Evolutionary conservation across 2,888 invertebrate genomes (phyloP).

Genomic region (Polydrusus tereticollis): DNA sequence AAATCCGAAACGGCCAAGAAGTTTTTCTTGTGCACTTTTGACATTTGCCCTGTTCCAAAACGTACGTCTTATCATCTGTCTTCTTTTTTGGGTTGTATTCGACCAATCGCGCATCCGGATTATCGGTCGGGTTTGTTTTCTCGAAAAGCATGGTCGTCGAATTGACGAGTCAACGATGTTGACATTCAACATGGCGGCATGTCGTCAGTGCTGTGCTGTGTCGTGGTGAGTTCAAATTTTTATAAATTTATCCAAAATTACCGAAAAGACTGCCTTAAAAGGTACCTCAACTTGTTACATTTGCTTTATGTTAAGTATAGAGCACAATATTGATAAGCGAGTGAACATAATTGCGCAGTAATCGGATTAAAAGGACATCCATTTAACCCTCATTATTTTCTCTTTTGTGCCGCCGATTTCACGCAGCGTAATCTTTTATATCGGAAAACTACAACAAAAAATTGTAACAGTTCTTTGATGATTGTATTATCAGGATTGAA

Average conservation of each 20-base stretch:
- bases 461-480: not conserved
- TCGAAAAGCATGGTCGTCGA: conserved; percentile 32
- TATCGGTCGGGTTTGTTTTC: conserved; percentile 20
- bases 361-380: conserved; percentile 12
- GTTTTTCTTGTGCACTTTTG: conserved; percentile 21
- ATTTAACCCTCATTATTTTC: conserved; percentile 40
- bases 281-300: conserved; percentile 54
- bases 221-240: conserved; percentile 85
- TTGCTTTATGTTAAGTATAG: conserved; percentile 6
- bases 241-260: conserved; percentile 58
- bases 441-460: conserved; percentile 16
- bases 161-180: conserved; percentile 65
- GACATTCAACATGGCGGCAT: conserved; percentile 96
- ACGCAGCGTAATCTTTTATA: conserved; percentile 53
- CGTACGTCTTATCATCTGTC: not conserved
- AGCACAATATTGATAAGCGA: not conserved
- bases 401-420: conserved; percentile 61
- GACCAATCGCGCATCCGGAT: conserved; percentile 24
- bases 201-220: conserved; percentile 97
- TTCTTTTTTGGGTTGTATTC: conserved; percentile 9
- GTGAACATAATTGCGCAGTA: conserved; percentile 18
- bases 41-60: conserved; percentile 11
- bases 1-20: conserved; percentile 20
- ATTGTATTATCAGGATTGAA: not conserved
- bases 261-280: conserved; percentile 55